Evolutionary conservation across 1,140 invertebrate genomes (phyloP).

Genomic region (Chrysomallon squamiferum): DNA sequence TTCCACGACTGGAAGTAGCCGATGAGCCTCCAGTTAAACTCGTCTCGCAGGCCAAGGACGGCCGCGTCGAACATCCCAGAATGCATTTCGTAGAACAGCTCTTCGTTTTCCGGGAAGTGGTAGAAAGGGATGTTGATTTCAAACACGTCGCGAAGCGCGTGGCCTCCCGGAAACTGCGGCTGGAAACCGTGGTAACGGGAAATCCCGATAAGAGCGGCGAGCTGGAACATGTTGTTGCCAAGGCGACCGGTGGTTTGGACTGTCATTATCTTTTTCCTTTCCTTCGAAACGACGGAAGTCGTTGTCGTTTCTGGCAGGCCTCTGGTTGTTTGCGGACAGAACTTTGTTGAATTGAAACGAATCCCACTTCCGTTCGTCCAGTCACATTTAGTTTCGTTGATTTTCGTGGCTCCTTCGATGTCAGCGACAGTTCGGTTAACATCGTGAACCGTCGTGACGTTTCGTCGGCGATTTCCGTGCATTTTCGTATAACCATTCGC

Average conservation of each 20-base stretch:
- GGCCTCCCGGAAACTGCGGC: neutral
- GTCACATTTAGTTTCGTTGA: too few relatives aligned
- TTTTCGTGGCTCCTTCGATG: too few relatives aligned
- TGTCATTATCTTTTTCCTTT: neutral
- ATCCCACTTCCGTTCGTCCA: too few relatives aligned
- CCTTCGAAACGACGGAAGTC: too few relatives aligned
- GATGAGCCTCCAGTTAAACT: conserved; percentile 3
- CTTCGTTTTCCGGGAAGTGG: neutral
- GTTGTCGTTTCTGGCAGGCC: too few relatives aligned
- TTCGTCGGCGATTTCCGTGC: too few relatives aligned
- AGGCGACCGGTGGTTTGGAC: conserved; percentile 20
- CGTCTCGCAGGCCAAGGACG: neutral
- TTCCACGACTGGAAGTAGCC: conserved; percentile 47
- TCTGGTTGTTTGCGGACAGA: too few relatives aligned
- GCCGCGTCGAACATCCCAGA: conserved; percentile 6
- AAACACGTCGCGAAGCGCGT: neutral
- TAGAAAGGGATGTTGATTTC: too few relatives aligned
- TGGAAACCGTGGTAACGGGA: neutral
- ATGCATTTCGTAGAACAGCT: neutral
- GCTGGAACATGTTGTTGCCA: conserved; percentile 42
- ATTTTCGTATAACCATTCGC: too few relatives aligned
- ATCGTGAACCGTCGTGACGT: too few relatives aligned
- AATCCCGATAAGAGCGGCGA: conserved; percentile 35
- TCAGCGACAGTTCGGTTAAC: too few relatives aligned
- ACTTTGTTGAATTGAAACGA: too few relatives aligned